A percentile compares a stretch with the other conserved stretches of the same genome.
Evolutionary conservation across 2,113 vertebrate genomes (phyloP).

Genomic region (Bubalus kerabau): DNA sequence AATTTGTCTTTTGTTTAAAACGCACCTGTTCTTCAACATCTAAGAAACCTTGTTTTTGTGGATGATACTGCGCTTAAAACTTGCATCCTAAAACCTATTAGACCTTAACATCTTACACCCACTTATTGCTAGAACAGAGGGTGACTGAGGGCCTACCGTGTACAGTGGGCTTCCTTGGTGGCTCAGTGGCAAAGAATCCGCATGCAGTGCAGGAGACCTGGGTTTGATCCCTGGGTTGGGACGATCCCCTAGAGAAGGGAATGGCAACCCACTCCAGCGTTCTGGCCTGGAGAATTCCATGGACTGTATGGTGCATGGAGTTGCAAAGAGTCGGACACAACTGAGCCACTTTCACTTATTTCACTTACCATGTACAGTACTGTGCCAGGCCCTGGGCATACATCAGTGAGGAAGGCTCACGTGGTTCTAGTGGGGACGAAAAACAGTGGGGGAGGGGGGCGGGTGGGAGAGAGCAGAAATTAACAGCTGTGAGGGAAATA

Average conservation of each 20-base stretch:
- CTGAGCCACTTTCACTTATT: background rate
- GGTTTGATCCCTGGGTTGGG: background rate
- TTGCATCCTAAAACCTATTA: background rate
- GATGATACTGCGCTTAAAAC: background rate
- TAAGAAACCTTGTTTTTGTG: background rate
- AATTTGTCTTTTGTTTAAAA: slow-evolving; percentile 16
- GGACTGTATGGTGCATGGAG: background rate
- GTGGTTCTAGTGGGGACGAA: background rate
- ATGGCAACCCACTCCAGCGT: background rate
- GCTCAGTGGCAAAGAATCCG: background rate
- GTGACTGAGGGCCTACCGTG: background rate
- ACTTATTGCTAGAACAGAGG: background rate
- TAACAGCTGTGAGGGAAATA: background rate
- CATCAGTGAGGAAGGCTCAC: background rate
- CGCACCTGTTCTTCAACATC: background rate
- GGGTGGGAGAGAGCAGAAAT: background rate
- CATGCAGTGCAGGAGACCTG: background rate
- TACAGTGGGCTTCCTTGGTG: background rate
- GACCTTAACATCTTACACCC: background rate
- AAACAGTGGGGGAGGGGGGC: background rate
- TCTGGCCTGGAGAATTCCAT: background rate
- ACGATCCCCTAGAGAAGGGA: background rate
- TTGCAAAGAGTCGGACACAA: background rate
- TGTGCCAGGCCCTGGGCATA: background rate
- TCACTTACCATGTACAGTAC: background rate